These are phyloP conservation scores for Parasteatoda lunata DNA, from an alignment of 2,888 invertebrate genomes.

Conservation along the genomic window DNA sequence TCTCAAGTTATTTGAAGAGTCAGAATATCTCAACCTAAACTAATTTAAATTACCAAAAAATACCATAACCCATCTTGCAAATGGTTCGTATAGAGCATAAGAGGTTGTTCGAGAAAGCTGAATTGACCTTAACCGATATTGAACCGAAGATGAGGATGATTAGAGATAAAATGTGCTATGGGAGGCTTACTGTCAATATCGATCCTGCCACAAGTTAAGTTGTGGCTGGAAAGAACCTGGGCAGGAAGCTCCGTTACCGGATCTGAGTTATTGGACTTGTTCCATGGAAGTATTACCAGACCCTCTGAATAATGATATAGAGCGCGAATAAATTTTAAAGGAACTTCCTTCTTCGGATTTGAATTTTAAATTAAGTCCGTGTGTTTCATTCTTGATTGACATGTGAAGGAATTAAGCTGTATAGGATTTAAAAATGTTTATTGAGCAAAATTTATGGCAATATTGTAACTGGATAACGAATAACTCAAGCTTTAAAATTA, in stretches of 20 bases:
- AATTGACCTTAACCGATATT: neutral
- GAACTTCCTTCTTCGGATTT: neutral
- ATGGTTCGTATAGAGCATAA: neutral
- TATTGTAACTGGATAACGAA: no score
- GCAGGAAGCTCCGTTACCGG: neutral
- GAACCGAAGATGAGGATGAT: constrained; percentile 13
- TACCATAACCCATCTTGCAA: neutral
- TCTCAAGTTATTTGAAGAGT: no score
- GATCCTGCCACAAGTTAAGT: constrained; percentile 24
- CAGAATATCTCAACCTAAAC: no score
- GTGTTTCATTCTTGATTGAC: no score
- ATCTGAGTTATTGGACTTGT: constrained; percentile 3
- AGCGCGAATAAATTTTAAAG: neutral
- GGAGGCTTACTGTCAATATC: constrained; percentile 11
- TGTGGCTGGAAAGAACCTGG: neutral
- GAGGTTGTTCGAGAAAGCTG: neutral
- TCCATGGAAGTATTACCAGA: neutral
- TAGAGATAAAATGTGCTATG: neutral
- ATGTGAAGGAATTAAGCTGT: no score
- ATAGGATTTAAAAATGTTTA: no score
- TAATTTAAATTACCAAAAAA: neutral
- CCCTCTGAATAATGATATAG: neutral
- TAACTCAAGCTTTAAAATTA: no score
- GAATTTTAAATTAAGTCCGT: neutral
- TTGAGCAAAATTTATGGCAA: no score